Conservation (phyloP, 2,888 invertebrate genomes). For the Microctonus brassicae region DNA sequence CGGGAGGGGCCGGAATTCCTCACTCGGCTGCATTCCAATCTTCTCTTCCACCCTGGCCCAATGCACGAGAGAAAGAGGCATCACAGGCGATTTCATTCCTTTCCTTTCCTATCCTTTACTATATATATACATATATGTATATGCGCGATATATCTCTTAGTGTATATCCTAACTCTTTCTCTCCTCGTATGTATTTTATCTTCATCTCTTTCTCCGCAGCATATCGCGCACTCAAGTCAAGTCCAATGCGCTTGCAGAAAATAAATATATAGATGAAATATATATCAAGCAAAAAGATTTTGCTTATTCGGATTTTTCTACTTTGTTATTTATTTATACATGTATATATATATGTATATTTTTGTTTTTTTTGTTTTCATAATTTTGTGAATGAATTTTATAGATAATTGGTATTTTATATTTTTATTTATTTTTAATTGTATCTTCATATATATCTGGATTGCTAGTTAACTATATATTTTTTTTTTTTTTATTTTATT, state of each 20-base stretch:
- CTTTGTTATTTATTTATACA: too few species aligned
- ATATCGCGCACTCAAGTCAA: background rate
- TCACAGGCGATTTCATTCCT: constrained; percentile 14
- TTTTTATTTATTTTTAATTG: too few species aligned
- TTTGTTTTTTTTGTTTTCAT: too few species aligned
- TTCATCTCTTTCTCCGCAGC: background rate
- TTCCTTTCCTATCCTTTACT: constrained; percentile 35
- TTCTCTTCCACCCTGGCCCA: constrained; percentile 56
- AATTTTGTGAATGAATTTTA: background rate
- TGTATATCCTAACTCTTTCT: background rate
- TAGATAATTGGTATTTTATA: background rate
- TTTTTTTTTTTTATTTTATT: background rate
- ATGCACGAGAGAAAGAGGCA: constrained; percentile 5
- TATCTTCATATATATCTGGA: too few species aligned
- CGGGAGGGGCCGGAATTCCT: constrained; percentile 70
- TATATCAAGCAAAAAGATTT: too few species aligned
- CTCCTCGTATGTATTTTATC: constrained; percentile 11
- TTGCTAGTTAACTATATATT: background rate
- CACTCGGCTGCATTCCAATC: constrained; percentile 69
- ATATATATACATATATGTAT: background rate
- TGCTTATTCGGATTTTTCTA: too few species aligned
- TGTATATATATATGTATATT: too few species aligned
- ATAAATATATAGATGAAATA: too few species aligned
- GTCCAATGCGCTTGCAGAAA: background rate
- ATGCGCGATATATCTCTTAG: background rate